Evolutionary conservation across 2,113 vertebrate genomes (phyloP), one percentile per base, ranked within the genome.

Genomic region (Marcusenius ussheri): DNA sequence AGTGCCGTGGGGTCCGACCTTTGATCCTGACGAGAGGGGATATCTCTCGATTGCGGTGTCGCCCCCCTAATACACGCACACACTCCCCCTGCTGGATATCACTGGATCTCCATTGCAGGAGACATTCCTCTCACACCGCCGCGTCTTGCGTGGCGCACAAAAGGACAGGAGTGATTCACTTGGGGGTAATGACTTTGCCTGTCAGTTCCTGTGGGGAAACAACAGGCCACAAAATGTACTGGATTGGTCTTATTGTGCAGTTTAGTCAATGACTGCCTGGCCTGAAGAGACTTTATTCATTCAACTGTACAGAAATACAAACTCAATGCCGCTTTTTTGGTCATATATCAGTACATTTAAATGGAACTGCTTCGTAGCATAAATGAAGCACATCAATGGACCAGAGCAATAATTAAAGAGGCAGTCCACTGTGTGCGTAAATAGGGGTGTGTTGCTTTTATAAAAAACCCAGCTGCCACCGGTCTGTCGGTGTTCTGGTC

Each of bases 141-240:
- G 5, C 5, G 49, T 35, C 46, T 24, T 47, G 24, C 9, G 49
- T 24, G 45, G 11, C 49, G 9, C n/a, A 50, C 85, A 87, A 50
- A 35, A 51, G 85, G 85, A 47, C 27, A 51, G 27, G 46, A 87
- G 49, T 35, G 85, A 87, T 87, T 87, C 47, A 87, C 49, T 87
- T 51, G 24, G 45, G 45, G 24, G 21, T 47, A n/a, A 49, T n/a
- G 21, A 24, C 46, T 85, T 85, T 49, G 46, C 83, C 83, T 45
- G 45, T 49, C 45, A 27, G 19, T 86, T 86, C 45, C 46, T 27
- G 83, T 24, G 45, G 42, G 77, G 35, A 83, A 86, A 86, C 83
- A 46, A 87, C 49, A 6, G 3, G 1, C n/a, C 49, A 19, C 85
- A 45, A 87, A 17, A 46, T 46, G 47, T 17, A 50, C 49, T 19